Evolutionary conservation across 2,888 invertebrate genomes (phyloP), one percentile per base, ranked within the genome.

Genomic region (Epistrophe grossulariae): DNA sequence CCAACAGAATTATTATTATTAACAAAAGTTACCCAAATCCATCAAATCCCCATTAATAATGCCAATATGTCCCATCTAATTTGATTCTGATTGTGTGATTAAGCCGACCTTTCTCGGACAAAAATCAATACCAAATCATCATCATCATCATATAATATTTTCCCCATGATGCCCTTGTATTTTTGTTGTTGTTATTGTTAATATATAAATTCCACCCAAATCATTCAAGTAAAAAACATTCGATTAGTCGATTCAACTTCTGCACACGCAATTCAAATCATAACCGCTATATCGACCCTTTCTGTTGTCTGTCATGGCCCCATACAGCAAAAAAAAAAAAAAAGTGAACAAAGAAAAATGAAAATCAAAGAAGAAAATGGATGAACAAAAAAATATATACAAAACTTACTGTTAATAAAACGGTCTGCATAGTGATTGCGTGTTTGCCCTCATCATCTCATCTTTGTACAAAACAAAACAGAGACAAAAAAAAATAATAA

Each of bases 341-440:
- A 31, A 38, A 55, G 48, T n/a, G n/a, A n/a, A n/a, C n/a, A n/a
- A 76, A 13, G n/a, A 24, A 57, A n/a, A 45, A 48, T 11, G 55
- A 35, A 64, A 79, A 64, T 24, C 35, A 52, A 59, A 73, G 64
- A 45, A n/a, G 55, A 55, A 40, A 68, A 31, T 31, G 19, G 0
- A 62, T 15, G 5, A 15, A n/a, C 2, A 48, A 43, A 28, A 28
- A 17, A 35, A n/a, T 64, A 48, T 40, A 17, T 15, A 62, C 62
- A 62, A 48, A 43, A 31, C 43, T 74, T 70, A 57, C 79, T 50
- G 82, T 82, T 82, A 82, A 82, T 82, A 82, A 82, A 83, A 74
- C 79, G 70, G 79, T 70, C 55, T 64, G 52, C 28, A 70, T 57
- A 74, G 4, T 35, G 55, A 77, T 70, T 74, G 83, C 62, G 62